Percentiles rank a stretch among this genome's conserved stretches.
phyloP scores from a whole-genome alignment of 2,113 vertebrate genomes.

The Cebidichthys violaceus region DNA sequence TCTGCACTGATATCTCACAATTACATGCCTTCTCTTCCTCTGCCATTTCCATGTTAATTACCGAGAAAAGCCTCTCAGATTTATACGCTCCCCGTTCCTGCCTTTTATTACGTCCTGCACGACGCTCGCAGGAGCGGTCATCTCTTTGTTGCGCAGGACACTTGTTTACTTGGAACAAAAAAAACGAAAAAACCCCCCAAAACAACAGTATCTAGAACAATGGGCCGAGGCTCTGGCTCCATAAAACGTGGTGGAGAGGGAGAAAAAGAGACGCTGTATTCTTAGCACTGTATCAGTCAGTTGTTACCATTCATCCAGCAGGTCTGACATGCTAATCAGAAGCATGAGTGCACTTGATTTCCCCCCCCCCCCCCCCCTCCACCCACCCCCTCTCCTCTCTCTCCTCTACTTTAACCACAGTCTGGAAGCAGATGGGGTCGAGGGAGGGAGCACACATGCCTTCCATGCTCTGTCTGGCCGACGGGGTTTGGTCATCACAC shows the following conservation, averaged over 20 bases:
- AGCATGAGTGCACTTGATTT: slow-evolving; percentile 75
- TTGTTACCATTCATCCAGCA: slow-evolving; percentile 68
- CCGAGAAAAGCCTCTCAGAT: slow-evolving; percentile 92
- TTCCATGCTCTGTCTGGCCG: slow-evolving; percentile 70
- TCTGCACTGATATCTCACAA: slow-evolving; percentile 93
- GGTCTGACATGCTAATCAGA: slow-evolving; percentile 78
- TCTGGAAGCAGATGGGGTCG: slow-evolving; percentile 68
- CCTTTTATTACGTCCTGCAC: slow-evolving; percentile 67
- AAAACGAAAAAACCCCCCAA: neutral
- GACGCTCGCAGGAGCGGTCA: slow-evolving; percentile 46
- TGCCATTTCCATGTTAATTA: slow-evolving; percentile 99
- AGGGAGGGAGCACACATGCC: slow-evolving; percentile 62
- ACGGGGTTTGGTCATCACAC: slow-evolving; percentile 53
- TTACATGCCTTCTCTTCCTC: slow-evolving; percentile 94
- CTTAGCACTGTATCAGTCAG: slow-evolving; percentile 52
- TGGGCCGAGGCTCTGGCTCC: slow-evolving; percentile 1
- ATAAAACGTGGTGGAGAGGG: slow-evolving; percentile 16
- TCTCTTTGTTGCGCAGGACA: slow-evolving; percentile 54
- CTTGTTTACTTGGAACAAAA: slow-evolving; percentile 57
- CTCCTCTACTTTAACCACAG: slow-evolving; percentile 64
- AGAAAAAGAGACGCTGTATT: slow-evolving; percentile 30
- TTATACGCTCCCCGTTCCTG: slow-evolving; percentile 90
- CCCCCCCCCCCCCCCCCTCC: slow-evolving; percentile 22
- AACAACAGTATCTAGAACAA: neutral
- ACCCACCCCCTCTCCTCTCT: slow-evolving; percentile 10